These are phyloP conservation scores for Drosophila quadrilineata DNA, from an alignment of 1,140 invertebrate species.

Conservation along the genomic window DNA sequence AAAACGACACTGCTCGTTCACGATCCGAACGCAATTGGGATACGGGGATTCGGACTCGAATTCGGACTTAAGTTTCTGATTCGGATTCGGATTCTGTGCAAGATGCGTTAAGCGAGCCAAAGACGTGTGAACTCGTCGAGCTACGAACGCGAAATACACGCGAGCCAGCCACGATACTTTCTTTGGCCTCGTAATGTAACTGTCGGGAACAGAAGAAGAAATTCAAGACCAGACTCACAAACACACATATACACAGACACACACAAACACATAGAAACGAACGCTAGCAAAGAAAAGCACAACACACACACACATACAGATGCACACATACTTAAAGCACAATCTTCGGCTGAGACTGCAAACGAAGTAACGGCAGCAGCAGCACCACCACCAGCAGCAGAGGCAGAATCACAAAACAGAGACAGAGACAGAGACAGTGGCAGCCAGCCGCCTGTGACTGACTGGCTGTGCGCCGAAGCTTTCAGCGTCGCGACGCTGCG, in stretches of 20 bases:
- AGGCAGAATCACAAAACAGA: conserved; percentile 8
- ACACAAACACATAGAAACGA: background rate
- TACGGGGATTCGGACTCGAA: conserved; percentile 18
- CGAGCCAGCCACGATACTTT: conserved; percentile 78
- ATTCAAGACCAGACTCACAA: conserved; percentile 36
- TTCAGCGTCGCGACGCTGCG: conserved; percentile 17
- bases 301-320: background rate
- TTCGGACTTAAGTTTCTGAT: conserved; percentile 6
- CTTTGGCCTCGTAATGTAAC: conserved; percentile 81
- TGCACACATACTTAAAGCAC: background rate
- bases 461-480: conserved; percentile 38
- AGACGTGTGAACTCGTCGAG: conserved; percentile 80
- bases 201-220: conserved; percentile 69
- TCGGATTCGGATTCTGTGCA: conserved; percentile 21
- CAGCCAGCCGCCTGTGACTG: conserved; percentile 38
- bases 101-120: conserved; percentile 54
- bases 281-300: background rate
- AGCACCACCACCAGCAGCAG: conserved; percentile 1
- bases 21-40: conserved; percentile 29
- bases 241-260: conserved; percentile 13
- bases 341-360: conserved; percentile 24
- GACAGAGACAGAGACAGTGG: conserved; percentile 12
- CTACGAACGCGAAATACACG: conserved; percentile 80
- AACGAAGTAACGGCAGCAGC: background rate
- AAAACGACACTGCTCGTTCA: conserved; percentile 39